These are phyloP conservation scores for Mobula hypostoma DNA, from an alignment of 2,113 vertebrate species.

Conservation along the genomic window DNA sequence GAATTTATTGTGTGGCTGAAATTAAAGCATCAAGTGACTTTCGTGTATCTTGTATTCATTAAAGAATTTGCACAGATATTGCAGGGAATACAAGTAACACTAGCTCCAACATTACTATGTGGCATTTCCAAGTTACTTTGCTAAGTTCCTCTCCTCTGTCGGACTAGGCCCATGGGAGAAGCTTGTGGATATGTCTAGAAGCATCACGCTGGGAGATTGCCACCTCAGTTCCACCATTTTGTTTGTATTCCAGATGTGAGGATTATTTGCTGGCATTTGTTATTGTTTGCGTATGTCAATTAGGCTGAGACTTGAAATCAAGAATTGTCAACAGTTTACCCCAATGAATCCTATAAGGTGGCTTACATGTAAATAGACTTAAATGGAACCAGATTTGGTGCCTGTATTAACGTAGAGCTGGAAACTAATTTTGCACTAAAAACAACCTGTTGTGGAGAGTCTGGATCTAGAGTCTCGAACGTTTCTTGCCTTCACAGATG, in stretches of 20 bases:
- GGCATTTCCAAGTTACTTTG: not conserved
- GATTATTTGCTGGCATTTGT: not conserved
- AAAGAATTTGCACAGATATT: not conserved
- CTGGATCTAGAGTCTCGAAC: too few relatives aligned
- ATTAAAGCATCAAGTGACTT: not conserved
- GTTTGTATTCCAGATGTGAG: not conserved
- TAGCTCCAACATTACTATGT: not conserved
- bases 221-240: not conserved
- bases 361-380: not conserved
- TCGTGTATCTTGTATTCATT: too few relatives aligned
- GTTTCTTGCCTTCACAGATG: too few relatives aligned
- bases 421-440: not conserved
- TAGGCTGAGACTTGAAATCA: not conserved
- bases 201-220: not conserved
- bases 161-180: not conserved
- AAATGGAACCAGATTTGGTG: not conserved
- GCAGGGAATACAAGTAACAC: not conserved
- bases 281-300: not conserved
- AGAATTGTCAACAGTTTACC: not conserved
- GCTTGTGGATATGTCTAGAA: not conserved
- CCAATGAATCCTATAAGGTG: not conserved
- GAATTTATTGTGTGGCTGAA: not conserved
- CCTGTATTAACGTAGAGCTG: not conserved
- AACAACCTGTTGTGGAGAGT: too few relatives aligned
- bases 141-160: not conserved